phyloP scores from a whole-genome alignment of 2,797 vertebrate genomes.

The Coluber constrictor region DNA sequence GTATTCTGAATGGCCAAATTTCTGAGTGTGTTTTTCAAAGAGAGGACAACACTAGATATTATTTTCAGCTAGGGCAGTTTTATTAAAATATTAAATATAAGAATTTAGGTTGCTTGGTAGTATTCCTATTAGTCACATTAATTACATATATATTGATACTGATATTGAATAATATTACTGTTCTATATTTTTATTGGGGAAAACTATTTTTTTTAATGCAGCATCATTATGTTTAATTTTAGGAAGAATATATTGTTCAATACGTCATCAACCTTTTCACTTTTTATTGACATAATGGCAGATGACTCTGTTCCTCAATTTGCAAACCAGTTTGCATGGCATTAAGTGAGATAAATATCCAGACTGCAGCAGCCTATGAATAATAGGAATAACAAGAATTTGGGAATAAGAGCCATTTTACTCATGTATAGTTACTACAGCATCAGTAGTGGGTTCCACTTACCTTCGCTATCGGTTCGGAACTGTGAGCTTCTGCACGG shows the following conservation, averaged over 20 bases:
- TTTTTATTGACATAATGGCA: not conserved
- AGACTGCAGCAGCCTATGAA: not conserved
- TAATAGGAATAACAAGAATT: not conserved
- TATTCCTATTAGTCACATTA: not conserved
- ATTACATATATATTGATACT: not conserved
- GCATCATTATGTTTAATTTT: not conserved
- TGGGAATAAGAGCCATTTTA: not conserved
- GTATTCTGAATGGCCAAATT: conserved; percentile 5
- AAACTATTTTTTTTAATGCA: not conserved
- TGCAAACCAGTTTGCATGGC: not conserved
- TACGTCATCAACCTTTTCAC: not conserved
- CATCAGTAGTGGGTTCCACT: not conserved
- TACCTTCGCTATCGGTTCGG: too few species aligned
- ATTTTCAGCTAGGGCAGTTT: not conserved
- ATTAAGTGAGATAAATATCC: not conserved
- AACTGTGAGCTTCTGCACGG: too few species aligned
- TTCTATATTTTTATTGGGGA: not conserved
- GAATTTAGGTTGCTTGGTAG: not conserved
- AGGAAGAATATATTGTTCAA: not conserved
- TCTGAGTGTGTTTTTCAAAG: not conserved
- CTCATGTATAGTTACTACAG: not conserved
- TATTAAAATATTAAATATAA: not conserved
- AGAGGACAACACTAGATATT: not conserved
- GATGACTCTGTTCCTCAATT: not conserved
- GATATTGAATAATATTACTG: not conserved